These are phyloP conservation scores for Seison nebaliae DNA, from an alignment of 1,140 invertebrate genomes.

Conservation along the genomic window DNA sequence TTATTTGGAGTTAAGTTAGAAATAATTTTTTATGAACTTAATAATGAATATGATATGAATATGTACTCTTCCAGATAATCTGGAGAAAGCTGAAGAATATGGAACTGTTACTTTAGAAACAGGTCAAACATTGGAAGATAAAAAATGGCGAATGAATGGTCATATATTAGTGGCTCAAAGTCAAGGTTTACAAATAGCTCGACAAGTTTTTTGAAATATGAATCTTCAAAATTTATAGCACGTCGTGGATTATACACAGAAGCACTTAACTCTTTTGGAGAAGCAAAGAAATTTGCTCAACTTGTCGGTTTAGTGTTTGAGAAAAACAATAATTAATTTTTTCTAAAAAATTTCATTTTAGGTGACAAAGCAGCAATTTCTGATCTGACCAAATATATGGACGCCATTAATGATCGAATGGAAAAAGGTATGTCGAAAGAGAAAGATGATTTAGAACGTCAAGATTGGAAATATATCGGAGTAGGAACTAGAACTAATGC, in stretches of 20 bases:
- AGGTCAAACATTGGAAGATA: slow-evolving; percentile 21
- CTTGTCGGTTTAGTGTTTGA: background rate
- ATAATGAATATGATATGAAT: background rate
- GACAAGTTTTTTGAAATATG: background rate
- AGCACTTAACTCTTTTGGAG: slow-evolving; percentile 2
- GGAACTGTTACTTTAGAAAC: slow-evolving; percentile 23
- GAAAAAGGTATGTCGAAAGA: no score
- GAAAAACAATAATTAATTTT: no score
- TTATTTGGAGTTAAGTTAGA: slow-evolving; percentile 21
- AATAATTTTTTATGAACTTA: background rate
- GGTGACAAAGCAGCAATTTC: no score
- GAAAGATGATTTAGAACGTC: no score
- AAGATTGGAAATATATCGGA: no score
- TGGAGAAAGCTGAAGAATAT: slow-evolving; percentile 20
- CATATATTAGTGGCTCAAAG: slow-evolving; percentile 24
- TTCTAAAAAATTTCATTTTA: no score
- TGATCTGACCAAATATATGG: no score
- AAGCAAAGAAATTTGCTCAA: slow-evolving; percentile 19
- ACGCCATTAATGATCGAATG: no score
- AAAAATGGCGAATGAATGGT: slow-evolving; percentile 25
- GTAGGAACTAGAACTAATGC: no score
- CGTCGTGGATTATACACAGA: no score
- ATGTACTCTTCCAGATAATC: background rate
- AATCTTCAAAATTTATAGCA: background rate
- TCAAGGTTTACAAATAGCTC: slow-evolving; percentile 15